phyloP scores from a whole-genome alignment of 2,113 vertebrate genomes.

The Shinisaurus crocodilurus region DNA sequence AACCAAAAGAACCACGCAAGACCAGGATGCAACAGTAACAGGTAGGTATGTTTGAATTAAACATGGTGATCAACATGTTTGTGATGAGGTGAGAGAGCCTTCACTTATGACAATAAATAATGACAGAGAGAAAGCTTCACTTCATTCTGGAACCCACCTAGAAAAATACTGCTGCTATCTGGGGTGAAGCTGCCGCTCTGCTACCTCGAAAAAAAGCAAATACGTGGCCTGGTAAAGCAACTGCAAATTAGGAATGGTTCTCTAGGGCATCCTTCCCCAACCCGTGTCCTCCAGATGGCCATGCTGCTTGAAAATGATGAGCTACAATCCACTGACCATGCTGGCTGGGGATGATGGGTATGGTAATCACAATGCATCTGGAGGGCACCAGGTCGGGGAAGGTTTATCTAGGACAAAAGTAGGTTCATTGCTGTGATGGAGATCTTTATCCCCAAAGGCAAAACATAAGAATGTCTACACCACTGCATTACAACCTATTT shows the following conservation, averaged over 20 bases:
- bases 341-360: not conserved
- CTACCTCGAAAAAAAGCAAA: not conserved
- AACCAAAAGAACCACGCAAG: not conserved
- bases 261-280: not conserved
- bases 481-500: rapidly evolving
- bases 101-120: not conserved
- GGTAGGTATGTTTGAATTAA: not conserved
- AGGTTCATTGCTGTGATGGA: not conserved
- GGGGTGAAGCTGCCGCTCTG: not conserved
- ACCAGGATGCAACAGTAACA: not conserved
- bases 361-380: too few relatives aligned
- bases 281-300: not conserved
- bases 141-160: not conserved
- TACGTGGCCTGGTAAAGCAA: rapidly evolving
- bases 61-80: not conserved
- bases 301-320: too few relatives aligned
- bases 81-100: not conserved
- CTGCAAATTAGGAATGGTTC: constrained; percentile 2
- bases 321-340: not conserved
- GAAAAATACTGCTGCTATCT: too few relatives aligned
- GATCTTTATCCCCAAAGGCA: not conserved
- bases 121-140: not conserved
- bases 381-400: not conserved
- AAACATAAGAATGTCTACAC: too few relatives aligned
- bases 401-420: not conserved